Evolutionary conservation across 2,113 vertebrate genomes (phyloP), one percentile per base, ranked within the genome.

Genomic region (Gobius niger): DNA sequence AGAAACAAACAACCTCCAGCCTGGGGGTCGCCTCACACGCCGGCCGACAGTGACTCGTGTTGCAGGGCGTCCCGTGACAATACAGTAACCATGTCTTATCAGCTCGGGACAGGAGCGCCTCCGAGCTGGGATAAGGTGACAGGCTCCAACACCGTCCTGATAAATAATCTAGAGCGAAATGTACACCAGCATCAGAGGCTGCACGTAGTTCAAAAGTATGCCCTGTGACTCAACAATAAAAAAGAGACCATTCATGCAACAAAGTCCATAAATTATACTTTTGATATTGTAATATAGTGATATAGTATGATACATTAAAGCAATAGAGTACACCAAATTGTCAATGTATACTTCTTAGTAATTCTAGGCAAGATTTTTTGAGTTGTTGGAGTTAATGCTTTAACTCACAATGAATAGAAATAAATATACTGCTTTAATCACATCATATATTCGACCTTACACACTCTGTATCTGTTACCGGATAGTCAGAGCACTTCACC

Each of bases 131-230:
- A 80, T 87, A 75, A 73, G 41, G 72, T 83, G 62, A 62, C 75
- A 63, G 40, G 66, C 18, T 67, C 52, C 7, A 65, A 47, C 67
- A 14, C 67, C 18, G n/a, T 68, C 53, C 56, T 74, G 83, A 85
- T 66, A 87, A 68, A 63, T 81, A 80, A 87, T 80, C 74, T 75
- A 56, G 65, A 63, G 40, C 42, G 83, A 73, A 82, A 87, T 76
- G 70, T 73, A 82, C 70, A 89, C 89, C 86, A 82, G 80, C 69
- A 76, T 65, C 60, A 64, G 72, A 77, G 59, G 16, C 49, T 74
- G 62, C 65, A 52, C 65, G 56, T 62, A 10, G 67, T 16, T 65
- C 72, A 67, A 47, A 12, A 34, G 3, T 7, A 70, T 57, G 50
- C 0, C 34, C 54, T 41, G 11, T 68, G 61, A 47, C 14, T 51